Conservation (phyloP, 2,113 vertebrate genomes). For the Vidua macroura region DNA sequence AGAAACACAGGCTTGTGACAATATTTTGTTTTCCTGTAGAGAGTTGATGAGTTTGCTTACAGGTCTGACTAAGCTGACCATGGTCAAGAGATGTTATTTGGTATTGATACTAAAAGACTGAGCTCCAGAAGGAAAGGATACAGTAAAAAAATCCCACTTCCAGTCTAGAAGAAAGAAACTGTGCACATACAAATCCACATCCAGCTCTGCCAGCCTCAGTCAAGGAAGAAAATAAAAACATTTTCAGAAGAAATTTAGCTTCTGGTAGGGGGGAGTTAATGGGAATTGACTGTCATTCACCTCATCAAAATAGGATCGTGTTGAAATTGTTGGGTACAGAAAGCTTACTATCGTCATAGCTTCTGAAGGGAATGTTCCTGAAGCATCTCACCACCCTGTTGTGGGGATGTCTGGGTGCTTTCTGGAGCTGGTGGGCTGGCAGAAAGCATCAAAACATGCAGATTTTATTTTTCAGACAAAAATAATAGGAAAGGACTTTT, state of each 20-base stretch:
- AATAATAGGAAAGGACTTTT: not conserved
- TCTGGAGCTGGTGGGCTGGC: not conserved
- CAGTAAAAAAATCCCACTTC: not conserved
- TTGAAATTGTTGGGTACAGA: not conserved
- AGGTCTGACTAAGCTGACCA: not conserved
- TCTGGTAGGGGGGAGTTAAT: not conserved
- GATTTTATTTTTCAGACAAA: slow-evolving; percentile 1
- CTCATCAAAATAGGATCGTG: not conserved
- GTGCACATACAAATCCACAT: not conserved
- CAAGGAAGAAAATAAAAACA: not conserved
- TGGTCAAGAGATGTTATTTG: not conserved
- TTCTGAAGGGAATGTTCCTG: not conserved
- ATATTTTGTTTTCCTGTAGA: not conserved
- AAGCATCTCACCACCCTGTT: not conserved
- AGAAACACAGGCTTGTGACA: not conserved
- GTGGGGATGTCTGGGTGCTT: slow-evolving; percentile 14
- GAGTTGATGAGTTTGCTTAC: not conserved
- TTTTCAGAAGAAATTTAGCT: not conserved
- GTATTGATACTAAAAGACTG: not conserved
- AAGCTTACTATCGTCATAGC: not conserved
- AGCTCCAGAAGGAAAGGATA: not conserved
- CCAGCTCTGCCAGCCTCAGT: not conserved
- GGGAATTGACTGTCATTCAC: not conserved
- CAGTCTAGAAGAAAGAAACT: not conserved
- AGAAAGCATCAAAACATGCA: not conserved